Conservation (phyloP, 2,888 invertebrate species). For the Tetragnatha montana region DNA sequence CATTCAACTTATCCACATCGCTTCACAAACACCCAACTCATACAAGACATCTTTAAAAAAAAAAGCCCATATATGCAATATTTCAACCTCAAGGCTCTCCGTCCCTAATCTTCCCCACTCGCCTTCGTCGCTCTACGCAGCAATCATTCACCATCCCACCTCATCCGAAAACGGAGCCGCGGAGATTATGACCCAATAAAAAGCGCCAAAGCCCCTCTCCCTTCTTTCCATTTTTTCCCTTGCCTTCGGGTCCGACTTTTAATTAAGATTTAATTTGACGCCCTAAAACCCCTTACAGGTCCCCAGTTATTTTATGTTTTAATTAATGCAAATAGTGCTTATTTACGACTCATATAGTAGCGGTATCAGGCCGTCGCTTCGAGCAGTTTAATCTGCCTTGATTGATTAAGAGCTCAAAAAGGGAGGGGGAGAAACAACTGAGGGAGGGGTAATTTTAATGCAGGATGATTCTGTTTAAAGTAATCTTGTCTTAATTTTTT, state of each 20-base stretch:
- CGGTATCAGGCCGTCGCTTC: background rate
- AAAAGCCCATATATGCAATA: too few species aligned
- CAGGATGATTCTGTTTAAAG: background rate
- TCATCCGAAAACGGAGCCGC: background rate
- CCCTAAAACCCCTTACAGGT: background rate
- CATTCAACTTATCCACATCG: too few species aligned
- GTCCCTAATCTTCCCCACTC: background rate
- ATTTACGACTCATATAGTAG: background rate
- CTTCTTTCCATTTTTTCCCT: background rate
- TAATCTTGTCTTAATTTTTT: background rate
- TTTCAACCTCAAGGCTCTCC: too few species aligned
- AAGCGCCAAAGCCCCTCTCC: background rate
- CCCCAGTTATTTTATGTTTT: background rate
- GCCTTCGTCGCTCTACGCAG: background rate
- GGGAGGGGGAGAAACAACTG: background rate
- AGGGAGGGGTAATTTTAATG: background rate
- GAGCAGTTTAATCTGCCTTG: background rate
- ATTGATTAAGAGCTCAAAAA: background rate
- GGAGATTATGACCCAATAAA: background rate
- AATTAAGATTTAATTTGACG: constrained; percentile 25
- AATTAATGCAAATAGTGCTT: background rate
- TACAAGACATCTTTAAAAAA: too few species aligned
- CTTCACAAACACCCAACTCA: too few species aligned
- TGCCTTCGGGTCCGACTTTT: background rate
- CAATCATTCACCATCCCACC: background rate